Evolutionary conservation across 2,797 vertebrate species (phyloP), one percentile per base, ranked within the genome.

Genomic region (Lacerta agilis): DNA sequence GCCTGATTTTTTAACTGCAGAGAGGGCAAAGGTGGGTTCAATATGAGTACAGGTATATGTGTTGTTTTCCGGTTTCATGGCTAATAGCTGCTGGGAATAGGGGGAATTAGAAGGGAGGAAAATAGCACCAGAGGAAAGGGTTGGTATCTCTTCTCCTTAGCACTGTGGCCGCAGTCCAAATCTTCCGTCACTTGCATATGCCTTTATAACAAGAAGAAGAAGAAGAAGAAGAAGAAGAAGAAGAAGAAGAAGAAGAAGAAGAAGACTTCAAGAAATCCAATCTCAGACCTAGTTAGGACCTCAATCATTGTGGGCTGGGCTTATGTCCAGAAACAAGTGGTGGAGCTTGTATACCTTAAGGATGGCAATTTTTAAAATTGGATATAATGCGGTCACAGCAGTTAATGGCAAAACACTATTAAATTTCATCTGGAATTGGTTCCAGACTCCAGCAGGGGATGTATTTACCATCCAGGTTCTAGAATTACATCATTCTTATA

Each of bases 401-500:
- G 1, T 78, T 67, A 85, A 8, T 89, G 78, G 69, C 38, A 79
- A 90, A 93, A 64, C 82, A 45, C 90, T 88, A 36, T 80, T 85
- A 36, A n/a, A 80, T 85, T 85, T 87, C 17, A 72, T 17, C 8
- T 45, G 15, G 64, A 79, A 69, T 87, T 90, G 82, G 90, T 58
- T 92, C 90, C 88, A 80, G 78, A 89, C 73, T 73, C 88, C 81
- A 77, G 45, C 58, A 83, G 77, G 88, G 75, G 86, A 82, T 90
- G 79, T 10, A 29, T 84, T 91, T 92, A 87, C 92, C 92, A 84
- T 45, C 64, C 79, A 85, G 43, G 61, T 55, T 43, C 67, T 87
- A 91, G 90, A 93, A 89, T 77, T 88, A 87, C 72, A 84, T 91
- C 87, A 88, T 73, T 88, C 93, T 92, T 77, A 36, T 5, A 87